These are phyloP conservation scores for Acanthurus lineatus DNA, from an alignment of 2,797 vertebrate species.

Conservation along the genomic window DNA sequence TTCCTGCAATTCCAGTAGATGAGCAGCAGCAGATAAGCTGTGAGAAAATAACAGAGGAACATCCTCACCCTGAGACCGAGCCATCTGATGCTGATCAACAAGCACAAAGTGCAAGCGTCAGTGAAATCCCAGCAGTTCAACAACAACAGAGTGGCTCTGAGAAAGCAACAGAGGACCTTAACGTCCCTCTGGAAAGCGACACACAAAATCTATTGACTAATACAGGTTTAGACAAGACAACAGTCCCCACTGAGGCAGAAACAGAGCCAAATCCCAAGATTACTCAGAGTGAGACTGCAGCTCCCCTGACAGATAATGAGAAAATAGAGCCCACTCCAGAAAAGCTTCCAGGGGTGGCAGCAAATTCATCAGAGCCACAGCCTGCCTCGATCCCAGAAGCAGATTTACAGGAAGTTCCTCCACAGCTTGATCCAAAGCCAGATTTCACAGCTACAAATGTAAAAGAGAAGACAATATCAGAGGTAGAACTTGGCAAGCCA, in stretches of 20 bases:
- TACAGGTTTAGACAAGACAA: constrained; percentile 58
- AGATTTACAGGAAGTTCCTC: constrained; percentile 49
- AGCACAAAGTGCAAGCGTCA: constrained; percentile 39
- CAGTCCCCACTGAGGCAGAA: constrained; percentile 42
- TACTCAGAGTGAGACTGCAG: constrained; percentile 42
- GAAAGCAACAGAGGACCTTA: constrained; percentile 42
- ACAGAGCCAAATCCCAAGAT: constrained; percentile 49
- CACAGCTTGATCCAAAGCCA: constrained; percentile 19
- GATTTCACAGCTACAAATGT: constrained; percentile 24
- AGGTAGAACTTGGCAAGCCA: constrained; percentile 11
- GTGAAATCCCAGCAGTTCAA: constrained; percentile 46
- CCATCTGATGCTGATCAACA: constrained; percentile 29
- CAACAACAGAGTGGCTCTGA: constrained; percentile 60
- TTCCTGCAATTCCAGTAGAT: constrained; percentile 23
- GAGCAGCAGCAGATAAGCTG: constrained; percentile 47
- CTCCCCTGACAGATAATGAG: constrained; percentile 48
- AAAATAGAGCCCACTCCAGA: constrained; percentile 48
- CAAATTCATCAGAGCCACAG: constrained; percentile 44
- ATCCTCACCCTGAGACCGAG: constrained; percentile 19
- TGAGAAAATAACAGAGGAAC: constrained; percentile 38
- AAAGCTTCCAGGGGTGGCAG: constrained; percentile 47
- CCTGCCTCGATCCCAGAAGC: constrained; percentile 32
- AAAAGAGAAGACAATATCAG: constrained; percentile 32
- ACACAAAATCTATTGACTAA: constrained; percentile 45
- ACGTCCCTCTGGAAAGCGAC: constrained; percentile 46